These are phyloP conservation scores for Myopa tessellatipennis DNA, from an alignment of 2,888 invertebrate species.

Conservation along the genomic window DNA sequence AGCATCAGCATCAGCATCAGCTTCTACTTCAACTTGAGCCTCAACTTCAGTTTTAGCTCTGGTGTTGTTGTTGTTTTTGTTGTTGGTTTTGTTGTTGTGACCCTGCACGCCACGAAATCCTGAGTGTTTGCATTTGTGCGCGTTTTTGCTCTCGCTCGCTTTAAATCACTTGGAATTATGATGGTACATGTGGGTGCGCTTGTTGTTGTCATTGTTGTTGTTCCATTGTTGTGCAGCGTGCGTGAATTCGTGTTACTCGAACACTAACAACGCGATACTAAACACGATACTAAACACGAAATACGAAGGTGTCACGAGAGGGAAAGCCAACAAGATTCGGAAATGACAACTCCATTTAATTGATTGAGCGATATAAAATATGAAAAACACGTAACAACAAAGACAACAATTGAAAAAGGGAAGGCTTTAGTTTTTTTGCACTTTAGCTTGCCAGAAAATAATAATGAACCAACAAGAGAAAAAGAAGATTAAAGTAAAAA, in stretches of 20 bases:
- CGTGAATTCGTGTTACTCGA: background rate
- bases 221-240: background rate
- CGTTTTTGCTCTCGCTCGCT: conserved; percentile 17
- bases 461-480: no score
- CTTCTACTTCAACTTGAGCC: no score
- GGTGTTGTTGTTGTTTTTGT: background rate
- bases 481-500: background rate
- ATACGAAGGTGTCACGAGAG: background rate
- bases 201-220: background rate
- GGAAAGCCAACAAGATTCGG: background rate
- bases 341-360: conserved; percentile 20
- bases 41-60: background rate
- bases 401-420: background rate
- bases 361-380: background rate
- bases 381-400: background rate
- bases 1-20: no score
- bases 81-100: background rate
- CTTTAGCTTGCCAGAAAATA: no score
- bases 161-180: conserved; percentile 34
- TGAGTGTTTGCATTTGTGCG: conserved; percentile 20
- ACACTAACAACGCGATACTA: no score
- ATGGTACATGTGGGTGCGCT: conserved; percentile 7
- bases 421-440: no score
- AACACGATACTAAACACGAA: no score
- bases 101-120: conserved; percentile 31